Base-by-base conservation (phyloP, 2,888 invertebrate species). In the Leptinotarsa tumamoca region DNA sequence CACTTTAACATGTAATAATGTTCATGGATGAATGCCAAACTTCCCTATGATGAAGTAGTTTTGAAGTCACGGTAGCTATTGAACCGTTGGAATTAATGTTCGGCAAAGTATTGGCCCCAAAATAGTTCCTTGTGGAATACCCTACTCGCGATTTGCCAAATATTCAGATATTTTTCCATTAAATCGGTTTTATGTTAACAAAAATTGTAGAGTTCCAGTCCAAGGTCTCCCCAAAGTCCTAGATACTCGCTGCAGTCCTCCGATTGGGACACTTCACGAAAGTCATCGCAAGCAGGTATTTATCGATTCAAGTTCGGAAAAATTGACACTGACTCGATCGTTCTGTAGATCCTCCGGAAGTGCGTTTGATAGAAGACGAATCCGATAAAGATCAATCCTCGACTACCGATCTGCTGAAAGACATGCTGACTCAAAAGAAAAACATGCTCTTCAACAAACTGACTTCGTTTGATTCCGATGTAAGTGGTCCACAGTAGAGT, bases 401-500 rank as follows among this genome's bases (percentile, higher is more conserved):
- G 69, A 95, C 96, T 3, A 93, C 96, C 0, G 98, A 98, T 85
- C 96, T 97, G 93, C 95, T 98, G 87, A 93, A 96, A 85, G 98
- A 98, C 85, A 94, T 98, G 92, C 91, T 98, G 82, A 96, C 95
- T 81, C 97, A 97, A 87, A 98, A 98, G 88, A 93, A 97, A 82
- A 95, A 97, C 86, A 92, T 95, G 84, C 90, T 97, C 49, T 91
- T 96, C 80, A 95, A 95, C 87, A 96, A 95, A 89, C 90, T 97
- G 74, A 95, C 96, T 73, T 97, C 95, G 10, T 96, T 94, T 87
- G 98, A 95, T 85, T 96, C 96, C 1, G 97, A 98, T 89, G 96
- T 97, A 91, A 93, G 94, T 92, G 52, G 2, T 2, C 23, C 23
- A 23, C 23, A 23, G 23, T 56, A 33, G 14, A 70, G 18, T 70